A percentile compares a stretch with the other conserved stretches of the same genome.
Conservation (phyloP, 2,888 invertebrate genomes). For the Ormyrus nitidulus region DNA sequence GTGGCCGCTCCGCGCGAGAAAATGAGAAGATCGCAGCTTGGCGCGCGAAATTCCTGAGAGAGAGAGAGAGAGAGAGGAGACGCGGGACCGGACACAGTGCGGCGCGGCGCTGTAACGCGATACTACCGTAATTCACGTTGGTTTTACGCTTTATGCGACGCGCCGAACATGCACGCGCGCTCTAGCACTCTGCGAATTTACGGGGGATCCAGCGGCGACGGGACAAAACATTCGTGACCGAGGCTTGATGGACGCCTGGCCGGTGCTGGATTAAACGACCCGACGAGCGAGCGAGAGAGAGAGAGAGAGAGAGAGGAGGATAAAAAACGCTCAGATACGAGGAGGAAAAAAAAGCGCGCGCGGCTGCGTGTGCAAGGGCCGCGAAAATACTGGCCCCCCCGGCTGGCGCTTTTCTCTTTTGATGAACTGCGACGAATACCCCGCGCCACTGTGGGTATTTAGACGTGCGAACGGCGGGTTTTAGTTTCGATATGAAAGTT, state of each 20-base stretch:
- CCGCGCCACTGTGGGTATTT: background rate
- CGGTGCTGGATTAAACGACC: slow-evolving; percentile 72
- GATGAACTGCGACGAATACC: slow-evolving; percentile 13
- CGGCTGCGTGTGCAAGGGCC: slow-evolving; percentile 31
- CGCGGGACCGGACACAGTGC: slow-evolving; percentile 50
- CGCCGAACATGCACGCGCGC: slow-evolving; percentile 71
- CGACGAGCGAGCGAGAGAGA: slow-evolving; percentile 38
- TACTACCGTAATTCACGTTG: slow-evolving; percentile 75
- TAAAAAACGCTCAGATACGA: background rate
- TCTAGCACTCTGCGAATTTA: slow-evolving; percentile 71
- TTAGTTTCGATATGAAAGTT: slow-evolving; percentile 27
- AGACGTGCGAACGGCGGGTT: background rate
- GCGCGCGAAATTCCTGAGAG: slow-evolving; percentile 30
- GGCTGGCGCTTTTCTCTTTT: slow-evolving; percentile 33
- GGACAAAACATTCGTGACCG: slow-evolving; percentile 73
- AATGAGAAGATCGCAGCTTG: slow-evolving; percentile 23
- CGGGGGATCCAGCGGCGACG: slow-evolving; percentile 67
- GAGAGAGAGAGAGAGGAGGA: slow-evolving; percentile 38
- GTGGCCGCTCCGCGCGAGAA: background rate
- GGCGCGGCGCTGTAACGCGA: slow-evolving; percentile 71
- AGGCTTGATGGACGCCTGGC: slow-evolving; percentile 71
- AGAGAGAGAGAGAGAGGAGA: background rate
- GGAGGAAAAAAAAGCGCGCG: slow-evolving; percentile 56
- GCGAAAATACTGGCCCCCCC: slow-evolving; percentile 43
- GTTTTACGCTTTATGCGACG: slow-evolving; percentile 75